phyloP scores from a whole-genome alignment of 2,113 vertebrate species.

The Muscicapa adusta region DNA sequence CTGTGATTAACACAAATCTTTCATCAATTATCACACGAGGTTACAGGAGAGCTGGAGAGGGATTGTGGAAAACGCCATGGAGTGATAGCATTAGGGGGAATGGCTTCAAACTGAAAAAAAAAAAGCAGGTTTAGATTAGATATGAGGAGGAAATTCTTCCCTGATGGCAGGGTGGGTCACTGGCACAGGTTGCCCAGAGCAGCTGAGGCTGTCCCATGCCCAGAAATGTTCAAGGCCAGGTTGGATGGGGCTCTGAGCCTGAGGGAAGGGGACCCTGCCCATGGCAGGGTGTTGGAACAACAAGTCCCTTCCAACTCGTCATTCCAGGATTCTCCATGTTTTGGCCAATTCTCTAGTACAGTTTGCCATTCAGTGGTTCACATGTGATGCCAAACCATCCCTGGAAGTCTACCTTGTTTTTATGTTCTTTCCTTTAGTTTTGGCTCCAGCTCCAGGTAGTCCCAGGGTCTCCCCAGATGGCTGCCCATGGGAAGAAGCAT shows the following conservation, averaged over 20 bases:
- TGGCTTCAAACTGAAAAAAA: neutral
- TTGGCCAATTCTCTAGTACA: rapidly evolving
- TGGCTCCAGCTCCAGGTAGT: too few species aligned
- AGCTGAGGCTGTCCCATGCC: neutral
- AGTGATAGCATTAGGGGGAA: too few species aligned
- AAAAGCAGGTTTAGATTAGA: neutral
- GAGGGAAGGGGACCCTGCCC: neutral
- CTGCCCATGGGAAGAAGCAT: neutral
- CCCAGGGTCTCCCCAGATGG: neutral
- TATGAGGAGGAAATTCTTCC: neutral
- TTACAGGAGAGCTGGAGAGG: neutral
- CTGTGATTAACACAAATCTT: too few species aligned
- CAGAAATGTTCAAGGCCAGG: neutral
- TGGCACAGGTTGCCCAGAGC: neutral
- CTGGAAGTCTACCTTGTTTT: neutral
- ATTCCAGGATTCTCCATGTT: neutral
- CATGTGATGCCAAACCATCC: rapidly evolving
- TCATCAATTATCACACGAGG: too few species aligned
- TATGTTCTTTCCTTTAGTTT: rapidly evolving
- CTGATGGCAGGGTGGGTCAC: neutral
- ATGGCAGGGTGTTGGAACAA: rapidly evolving
- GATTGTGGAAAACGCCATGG: too few species aligned
- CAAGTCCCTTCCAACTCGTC: neutral
- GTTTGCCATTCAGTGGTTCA: neutral
- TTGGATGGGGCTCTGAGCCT: neutral